These are phyloP conservation scores for Sesamia inferens DNA, from an alignment of 2,888 invertebrate species.

Conservation along the genomic window DNA sequence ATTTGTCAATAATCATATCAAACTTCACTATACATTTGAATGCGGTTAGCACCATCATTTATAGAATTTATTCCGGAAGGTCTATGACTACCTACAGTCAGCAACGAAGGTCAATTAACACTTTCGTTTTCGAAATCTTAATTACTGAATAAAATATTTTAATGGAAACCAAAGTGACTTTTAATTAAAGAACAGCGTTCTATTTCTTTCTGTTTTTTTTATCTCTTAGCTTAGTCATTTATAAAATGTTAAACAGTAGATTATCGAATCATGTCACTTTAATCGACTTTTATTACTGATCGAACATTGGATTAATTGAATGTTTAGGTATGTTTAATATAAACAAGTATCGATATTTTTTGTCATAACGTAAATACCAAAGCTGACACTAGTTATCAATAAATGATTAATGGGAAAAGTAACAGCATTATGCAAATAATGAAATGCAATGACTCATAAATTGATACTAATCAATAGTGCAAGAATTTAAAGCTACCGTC, in stretches of 20 bases:
- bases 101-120: too few species aligned
- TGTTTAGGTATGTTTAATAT: too few species aligned
- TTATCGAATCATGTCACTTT: too few species aligned
- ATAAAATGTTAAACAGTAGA: too few species aligned
- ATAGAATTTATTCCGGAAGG: not conserved
- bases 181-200: too few species aligned
- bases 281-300: too few species aligned
- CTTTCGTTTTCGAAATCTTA: too few species aligned
- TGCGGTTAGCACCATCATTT: not conserved
- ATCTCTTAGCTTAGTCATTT: too few species aligned
- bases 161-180: too few species aligned
- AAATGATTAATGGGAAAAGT: not conserved
- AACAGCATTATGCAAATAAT: not conserved
- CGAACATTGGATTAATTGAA: too few species aligned
- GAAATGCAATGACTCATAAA: slow-evolving; percentile 22
- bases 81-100: not conserved
- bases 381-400: not conserved
- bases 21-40: not conserved
- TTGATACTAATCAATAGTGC: slow-evolving; percentile 24
- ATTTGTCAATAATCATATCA: not conserved
- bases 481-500: slow-evolving; percentile 57
- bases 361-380: not conserved
- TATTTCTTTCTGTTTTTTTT: too few species aligned
- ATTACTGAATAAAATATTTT: too few species aligned
- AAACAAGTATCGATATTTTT: not conserved